These are phyloP conservation scores for Nicator chloris DNA, from an alignment of 2,113 vertebrate genomes.

Conservation along the genomic window DNA sequence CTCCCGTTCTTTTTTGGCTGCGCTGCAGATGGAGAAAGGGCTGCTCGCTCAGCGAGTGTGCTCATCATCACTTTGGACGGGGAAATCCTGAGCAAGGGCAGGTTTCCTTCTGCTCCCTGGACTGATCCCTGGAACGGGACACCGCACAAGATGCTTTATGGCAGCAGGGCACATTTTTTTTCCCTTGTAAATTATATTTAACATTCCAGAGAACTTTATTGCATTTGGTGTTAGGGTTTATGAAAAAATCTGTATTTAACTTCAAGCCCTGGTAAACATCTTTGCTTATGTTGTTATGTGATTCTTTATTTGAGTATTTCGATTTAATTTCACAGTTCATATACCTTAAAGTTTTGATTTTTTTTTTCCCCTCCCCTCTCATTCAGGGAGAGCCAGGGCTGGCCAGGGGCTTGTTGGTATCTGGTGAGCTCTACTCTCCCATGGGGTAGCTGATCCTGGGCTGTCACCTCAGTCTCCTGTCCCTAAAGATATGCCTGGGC, in stretches of 20 bases:
- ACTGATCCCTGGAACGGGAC: background rate
- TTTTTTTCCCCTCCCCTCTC: constrained; percentile 24
- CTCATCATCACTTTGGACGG: background rate
- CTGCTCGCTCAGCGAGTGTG: background rate
- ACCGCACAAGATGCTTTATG: background rate
- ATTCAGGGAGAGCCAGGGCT: constrained; percentile 9
- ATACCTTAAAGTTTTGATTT: constrained; percentile 78
- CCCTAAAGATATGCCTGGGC: background rate
- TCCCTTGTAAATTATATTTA: constrained; percentile 75
- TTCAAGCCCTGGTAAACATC: constrained; percentile 83
- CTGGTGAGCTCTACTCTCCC: background rate
- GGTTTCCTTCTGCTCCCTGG: background rate
- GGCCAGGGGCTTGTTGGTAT: background rate
- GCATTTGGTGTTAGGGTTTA: constrained; percentile 72
- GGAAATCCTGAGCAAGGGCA: background rate
- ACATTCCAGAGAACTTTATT: constrained; percentile 77
- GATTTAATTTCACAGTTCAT: constrained; percentile 84
- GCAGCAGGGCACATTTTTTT: constrained; percentile 44
- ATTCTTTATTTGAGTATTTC: constrained; percentile 80
- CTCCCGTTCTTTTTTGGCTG: background rate
- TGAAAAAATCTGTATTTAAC: constrained; percentile 83
- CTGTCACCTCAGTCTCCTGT: background rate
- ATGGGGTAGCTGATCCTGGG: background rate
- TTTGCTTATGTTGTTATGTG: constrained; percentile 77
- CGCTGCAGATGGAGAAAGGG: background rate